Percentiles rank a stretch among this genome's conserved stretches.
These are phyloP conservation scores for Oscheius myriophilus DNA, from an alignment of 2,888 invertebrate species.

Conservation along the genomic window DNA sequence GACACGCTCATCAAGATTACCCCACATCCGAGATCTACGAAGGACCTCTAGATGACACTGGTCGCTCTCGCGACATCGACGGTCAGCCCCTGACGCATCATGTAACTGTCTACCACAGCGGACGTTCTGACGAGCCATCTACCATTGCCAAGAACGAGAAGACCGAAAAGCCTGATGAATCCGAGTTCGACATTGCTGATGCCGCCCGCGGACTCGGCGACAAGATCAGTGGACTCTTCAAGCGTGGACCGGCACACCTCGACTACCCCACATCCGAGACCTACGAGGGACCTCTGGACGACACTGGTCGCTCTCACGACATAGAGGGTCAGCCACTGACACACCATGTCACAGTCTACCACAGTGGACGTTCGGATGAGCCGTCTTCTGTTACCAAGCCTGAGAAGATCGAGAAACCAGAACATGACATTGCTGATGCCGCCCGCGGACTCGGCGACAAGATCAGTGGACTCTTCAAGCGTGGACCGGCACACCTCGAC, in stretches of 20 bases:
- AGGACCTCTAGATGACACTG: slow-evolving; percentile 35
- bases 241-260: slow-evolving; percentile 39
- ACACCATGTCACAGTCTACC: slow-evolving; percentile 41
- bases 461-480: slow-evolving; percentile 37
- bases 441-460: slow-evolving; percentile 17
- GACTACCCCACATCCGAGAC: slow-evolving; percentile 53
- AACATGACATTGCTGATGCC: slow-evolving; percentile 11
- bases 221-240: slow-evolving; percentile 31
- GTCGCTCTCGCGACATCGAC: slow-evolving; percentile 25
- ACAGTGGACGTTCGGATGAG: slow-evolving; percentile 34
- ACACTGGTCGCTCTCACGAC: slow-evolving; percentile 21
- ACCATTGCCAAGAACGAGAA: neutral
- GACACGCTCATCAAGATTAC: slow-evolving; percentile 42
- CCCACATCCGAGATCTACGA: slow-evolving; percentile 26
- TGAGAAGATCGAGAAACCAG: neutral
- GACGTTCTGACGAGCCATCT: slow-evolving; percentile 6
- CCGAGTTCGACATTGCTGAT: slow-evolving; percentile 44
- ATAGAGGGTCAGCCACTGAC: slow-evolving; percentile 36
- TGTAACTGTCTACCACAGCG: slow-evolving; percentile 38
- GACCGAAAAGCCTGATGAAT: neutral
- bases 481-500: slow-evolving; percentile 38
- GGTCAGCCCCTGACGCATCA: slow-evolving; percentile 34
- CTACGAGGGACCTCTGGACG: slow-evolving; percentile 40
- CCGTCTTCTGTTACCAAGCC: slow-evolving; percentile 28
- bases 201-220: slow-evolving; percentile 17